A percentile compares a stretch with the other conserved stretches of the same genome.
Conservation (phyloP, 1,140 invertebrate genomes). For the Tetramorium alpestre region DNA sequence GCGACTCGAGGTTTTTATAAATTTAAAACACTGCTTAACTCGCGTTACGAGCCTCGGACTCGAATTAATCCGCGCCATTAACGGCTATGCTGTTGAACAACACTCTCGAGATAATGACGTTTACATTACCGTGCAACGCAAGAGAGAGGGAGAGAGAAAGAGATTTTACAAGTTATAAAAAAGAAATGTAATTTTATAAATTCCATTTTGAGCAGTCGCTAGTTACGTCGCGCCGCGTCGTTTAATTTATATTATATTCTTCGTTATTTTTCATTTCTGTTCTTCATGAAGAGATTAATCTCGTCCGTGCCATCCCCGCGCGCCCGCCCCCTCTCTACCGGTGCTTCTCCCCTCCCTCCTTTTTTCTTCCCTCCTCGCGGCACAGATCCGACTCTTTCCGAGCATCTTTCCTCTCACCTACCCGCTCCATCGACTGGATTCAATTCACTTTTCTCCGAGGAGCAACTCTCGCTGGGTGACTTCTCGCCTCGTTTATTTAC, state of each 20-base stretch:
- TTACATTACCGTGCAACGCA: not conserved
- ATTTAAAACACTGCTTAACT: slow-evolving; percentile 37
- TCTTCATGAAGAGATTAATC: slow-evolving; percentile 62
- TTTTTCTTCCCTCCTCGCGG: not conserved
- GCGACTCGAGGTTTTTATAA: slow-evolving; percentile 1
- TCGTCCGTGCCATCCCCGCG: not conserved
- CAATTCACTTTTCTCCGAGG: slow-evolving; percentile 63
- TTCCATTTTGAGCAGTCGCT: slow-evolving; percentile 37
- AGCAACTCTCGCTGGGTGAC: slow-evolving; percentile 50
- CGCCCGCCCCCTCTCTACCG: slow-evolving; percentile 10
- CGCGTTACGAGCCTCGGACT: slow-evolving; percentile 19
- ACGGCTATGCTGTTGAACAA: slow-evolving; percentile 29
- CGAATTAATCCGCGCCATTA: slow-evolving; percentile 47
- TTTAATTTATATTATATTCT: slow-evolving; percentile 72
- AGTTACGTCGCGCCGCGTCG: slow-evolving; percentile 8
- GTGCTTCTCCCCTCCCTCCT: not conserved
- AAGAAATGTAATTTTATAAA: slow-evolving; percentile 48
- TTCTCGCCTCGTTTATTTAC: slow-evolving; percentile 60
- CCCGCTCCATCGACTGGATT: slow-evolving; percentile 51
- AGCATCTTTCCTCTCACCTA: slow-evolving; percentile 47
- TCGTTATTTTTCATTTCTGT: slow-evolving; percentile 65
- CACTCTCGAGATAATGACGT: slow-evolving; percentile 32
- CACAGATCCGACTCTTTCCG: slow-evolving; percentile 47
- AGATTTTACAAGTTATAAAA: slow-evolving; percentile 9
- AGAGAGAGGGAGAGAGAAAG: not conserved